Percentiles rank a stretch among this genome's conserved stretches.
phyloP scores from a whole-genome alignment of 2,797 vertebrate genomes.

The Anomalospiza imberbis region DNA sequence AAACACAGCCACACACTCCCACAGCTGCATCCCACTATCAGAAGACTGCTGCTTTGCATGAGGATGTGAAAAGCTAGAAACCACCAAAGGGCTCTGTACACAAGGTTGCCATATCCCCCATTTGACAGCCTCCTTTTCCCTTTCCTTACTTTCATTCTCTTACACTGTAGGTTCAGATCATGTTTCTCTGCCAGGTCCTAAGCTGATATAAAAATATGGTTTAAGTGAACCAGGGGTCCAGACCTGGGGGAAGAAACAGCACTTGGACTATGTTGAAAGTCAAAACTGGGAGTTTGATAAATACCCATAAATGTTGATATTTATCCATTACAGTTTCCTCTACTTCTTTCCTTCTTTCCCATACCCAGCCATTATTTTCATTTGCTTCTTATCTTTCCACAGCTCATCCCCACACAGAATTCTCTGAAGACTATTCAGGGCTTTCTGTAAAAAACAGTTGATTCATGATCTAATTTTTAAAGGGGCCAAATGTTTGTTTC shows the following conservation, averaged over 20 bases:
- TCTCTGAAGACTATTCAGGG: not conserved
- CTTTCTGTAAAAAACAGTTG: not conserved
- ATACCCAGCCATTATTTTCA: not conserved
- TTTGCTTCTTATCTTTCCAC: not conserved
- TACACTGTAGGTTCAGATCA: not conserved
- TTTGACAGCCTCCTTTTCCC: not conserved
- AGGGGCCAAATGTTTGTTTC: not conserved
- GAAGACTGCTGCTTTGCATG: slow-evolving; percentile 7
- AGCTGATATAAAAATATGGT: not conserved
- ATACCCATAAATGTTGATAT: not conserved
- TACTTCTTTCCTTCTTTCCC: not conserved
- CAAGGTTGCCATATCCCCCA: not conserved
- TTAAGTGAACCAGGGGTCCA: not conserved
- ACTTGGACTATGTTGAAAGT: not conserved
- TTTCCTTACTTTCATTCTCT: not conserved
- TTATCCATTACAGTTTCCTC: not conserved
- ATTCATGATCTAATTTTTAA: not conserved
- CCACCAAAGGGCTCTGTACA: not conserved
- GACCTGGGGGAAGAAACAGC: not conserved
- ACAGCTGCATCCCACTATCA: not conserved
- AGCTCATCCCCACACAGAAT: not conserved
- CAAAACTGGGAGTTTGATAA: not conserved
- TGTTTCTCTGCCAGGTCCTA: not conserved
- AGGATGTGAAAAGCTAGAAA: slow-evolving; percentile 1
- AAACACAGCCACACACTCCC: not conserved